Base-by-base conservation (phyloP, 2,113 vertebrate species). In the Ginglymostoma cirratum region DNA sequence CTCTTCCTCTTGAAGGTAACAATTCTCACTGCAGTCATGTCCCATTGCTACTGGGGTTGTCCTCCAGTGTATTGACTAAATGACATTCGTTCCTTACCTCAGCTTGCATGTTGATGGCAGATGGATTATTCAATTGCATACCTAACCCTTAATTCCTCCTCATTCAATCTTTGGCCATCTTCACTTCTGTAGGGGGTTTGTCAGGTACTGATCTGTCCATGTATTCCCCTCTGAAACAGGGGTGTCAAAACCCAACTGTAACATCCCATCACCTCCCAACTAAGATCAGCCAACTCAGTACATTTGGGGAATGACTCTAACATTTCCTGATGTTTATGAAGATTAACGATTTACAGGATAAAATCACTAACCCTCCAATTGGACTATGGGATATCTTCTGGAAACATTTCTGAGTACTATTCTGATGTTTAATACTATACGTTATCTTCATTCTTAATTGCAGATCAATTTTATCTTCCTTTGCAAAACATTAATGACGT, bases 391-490 rank as follows among this genome's bases (percentile, higher is more conserved):
- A 61, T 61, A 61, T 12, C 55, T 61, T 61, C 55, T 12, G 10
- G 7, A 10, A 61, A 61, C 55, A 61, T 61, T 61, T 61, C 55
- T 61, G 55, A 2, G 34, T 5, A 21, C 5, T 42, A 23, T 23
- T 38, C 24, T 2, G 34, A 38, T 38, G 7, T 38, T 34, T 34
- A 23, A 66, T 17, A 38, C 38, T 23, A 24, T 0, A 19, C 10
- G 21, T 67, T n/a, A 10, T 7, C 6, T 93, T 93, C 66, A 19
- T 19, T 8, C 66, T 93, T n/a, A 38, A 66, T 93, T 93, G 15
- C 89, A 93, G 89, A n/a, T 93, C n/a, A 93, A 93, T 45, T 23
- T 93, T 1, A 8, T 66, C 89, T 38, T 93, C 61, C 61, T 93
- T 15, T 93, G 34, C 61, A 42, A 23, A 38, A 93, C 89, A 0